Evolutionary conservation across 2,797 vertebrate species (phyloP), one percentile per base, ranked within the genome.

Genomic region (Alca torda): DNA sequence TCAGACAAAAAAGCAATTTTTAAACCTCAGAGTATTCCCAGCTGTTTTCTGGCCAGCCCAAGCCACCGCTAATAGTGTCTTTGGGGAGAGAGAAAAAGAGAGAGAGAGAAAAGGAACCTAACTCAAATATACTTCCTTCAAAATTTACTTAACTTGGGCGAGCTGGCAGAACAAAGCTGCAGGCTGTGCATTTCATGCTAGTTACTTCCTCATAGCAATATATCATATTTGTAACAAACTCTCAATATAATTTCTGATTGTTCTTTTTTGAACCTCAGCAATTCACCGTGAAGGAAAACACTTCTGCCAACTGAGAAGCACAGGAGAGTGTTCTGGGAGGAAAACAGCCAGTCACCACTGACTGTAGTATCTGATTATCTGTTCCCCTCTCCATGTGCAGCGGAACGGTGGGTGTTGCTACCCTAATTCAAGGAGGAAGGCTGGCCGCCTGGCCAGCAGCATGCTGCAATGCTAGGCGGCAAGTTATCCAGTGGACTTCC

Each of bases 221-320:
- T 28, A 79, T 68, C 31, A 21, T 41, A 91, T 87, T 87, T 94
- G 67, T 87, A 89, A 93, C 63, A 93, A 76, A 84, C 28, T 60
- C 84, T 54, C 80, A 82, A 81, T 64, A 45, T 30, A 33, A 93
- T 93, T 93, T 75, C 48, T 80, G 67, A 0, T 43, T 33, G 3
- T 18, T 92, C 25, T 86, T 75, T 64, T 69, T 37, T 56, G n/a
- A 90, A 50, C 31, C 33, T 76, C 28, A 82, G 67, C 50, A 77
- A 72, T n/a, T 68, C 45, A 37, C 30, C 20, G 20, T 7, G 35
- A 68, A 85, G 53, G 35, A 87, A 87, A 92, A 51, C 31, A 59
- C 50, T 81, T 9, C 33, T 69, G 54, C 68, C 70, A 81, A 67
- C 28, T 60, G 90, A 64, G 48, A 78, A 79, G 77, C 20, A 20